phyloP scores from a whole-genome alignment of 2,113 vertebrate genomes.

The Sminthopsis crassicaudata region DNA sequence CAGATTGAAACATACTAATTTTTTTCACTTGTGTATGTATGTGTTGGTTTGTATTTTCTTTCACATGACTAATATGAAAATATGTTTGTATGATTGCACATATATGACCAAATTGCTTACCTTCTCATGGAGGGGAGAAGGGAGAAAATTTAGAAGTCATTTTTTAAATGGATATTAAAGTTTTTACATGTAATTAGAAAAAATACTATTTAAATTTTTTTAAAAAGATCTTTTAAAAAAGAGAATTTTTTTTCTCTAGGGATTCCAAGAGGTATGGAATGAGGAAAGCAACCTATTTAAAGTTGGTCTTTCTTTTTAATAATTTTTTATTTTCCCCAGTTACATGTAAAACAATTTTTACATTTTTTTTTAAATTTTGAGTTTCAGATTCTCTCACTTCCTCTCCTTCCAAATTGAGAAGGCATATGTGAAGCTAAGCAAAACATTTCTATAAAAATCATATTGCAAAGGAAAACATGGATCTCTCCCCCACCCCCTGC shows the following conservation, averaged over 20 bases:
- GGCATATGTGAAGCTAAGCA: no score
- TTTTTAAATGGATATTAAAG: neutral
- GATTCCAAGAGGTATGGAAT: neutral
- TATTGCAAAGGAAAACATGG: no score
- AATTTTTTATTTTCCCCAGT: no score
- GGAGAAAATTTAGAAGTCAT: neutral
- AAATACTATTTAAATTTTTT: neutral
- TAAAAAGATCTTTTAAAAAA: neutral
- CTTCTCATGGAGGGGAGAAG: neutral
- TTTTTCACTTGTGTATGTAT: neutral
- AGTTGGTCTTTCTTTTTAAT: no score
- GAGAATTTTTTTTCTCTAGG: neutral
- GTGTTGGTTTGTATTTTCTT: neutral
- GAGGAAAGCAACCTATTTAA: neutral
- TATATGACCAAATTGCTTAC: neutral
- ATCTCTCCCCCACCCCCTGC: no score
- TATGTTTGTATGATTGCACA: neutral
- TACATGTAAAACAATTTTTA: no score
- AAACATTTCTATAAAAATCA: no score
- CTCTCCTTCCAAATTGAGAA: no score
- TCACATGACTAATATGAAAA: neutral
- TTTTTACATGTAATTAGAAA: neutral
- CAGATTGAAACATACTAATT: neutral
- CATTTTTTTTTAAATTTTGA: no score
- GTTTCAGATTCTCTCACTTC: no score